A percentile compares a stretch with the other conserved stretches of the same genome.
phyloP scores from a whole-genome alignment of 2,113 vertebrate genomes.

The Oxyura jamaicensis region DNA sequence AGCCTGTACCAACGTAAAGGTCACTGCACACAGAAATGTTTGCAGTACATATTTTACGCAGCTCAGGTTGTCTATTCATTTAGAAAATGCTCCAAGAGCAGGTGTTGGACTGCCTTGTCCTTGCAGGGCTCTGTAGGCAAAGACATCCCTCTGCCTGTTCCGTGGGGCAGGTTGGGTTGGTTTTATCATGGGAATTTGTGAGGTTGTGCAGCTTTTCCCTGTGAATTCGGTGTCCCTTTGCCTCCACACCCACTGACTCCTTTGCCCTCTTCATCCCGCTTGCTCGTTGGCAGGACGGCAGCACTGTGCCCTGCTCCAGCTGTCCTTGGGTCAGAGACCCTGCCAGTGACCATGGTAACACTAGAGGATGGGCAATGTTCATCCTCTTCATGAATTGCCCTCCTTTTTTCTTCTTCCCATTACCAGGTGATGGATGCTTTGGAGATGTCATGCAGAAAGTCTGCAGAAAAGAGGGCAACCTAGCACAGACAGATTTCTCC shows the following conservation, averaged over 20 bases:
- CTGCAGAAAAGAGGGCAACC: not conserved
- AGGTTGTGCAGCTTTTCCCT: not conserved
- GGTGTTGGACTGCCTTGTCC: not conserved
- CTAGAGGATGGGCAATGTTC: not conserved
- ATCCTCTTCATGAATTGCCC: not conserved
- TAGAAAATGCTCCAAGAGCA: not conserved
- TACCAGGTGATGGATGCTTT: not conserved
- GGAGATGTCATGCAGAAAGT: not conserved
- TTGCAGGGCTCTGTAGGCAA: not conserved
- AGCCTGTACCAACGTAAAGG: not conserved
- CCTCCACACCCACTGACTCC: not conserved
- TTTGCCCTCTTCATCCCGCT: not conserved
- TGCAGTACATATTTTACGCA: not conserved
- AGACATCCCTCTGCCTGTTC: not conserved
- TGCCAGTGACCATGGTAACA: not conserved
- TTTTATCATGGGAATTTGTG: not conserved
- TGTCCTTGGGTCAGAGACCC: not conserved
- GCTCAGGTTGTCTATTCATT: not conserved
- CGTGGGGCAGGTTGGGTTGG: not conserved
- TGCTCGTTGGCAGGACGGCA: not conserved
- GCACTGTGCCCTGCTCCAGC: not conserved
- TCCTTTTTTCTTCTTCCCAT: not conserved
- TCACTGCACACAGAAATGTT: not conserved
- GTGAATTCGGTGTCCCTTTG: not conserved
- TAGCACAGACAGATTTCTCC: not conserved